phyloP scores from a whole-genome alignment of 2,888 invertebrate genomes.

The Chrysolina americana region DNA sequence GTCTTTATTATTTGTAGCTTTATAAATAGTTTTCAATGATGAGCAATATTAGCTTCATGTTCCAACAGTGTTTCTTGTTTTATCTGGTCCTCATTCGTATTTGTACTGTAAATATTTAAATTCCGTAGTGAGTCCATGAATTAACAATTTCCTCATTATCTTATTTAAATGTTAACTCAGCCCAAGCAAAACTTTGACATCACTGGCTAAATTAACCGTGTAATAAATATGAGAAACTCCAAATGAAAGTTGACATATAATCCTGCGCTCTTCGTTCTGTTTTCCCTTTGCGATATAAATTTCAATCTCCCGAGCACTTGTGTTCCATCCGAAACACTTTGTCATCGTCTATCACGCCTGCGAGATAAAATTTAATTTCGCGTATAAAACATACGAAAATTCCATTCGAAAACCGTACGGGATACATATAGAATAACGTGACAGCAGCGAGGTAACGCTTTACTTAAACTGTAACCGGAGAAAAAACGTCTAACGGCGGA shows the following conservation, averaged over 20 bases:
- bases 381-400: conserved; percentile 24
- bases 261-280: background rate
- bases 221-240: background rate
- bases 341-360: conserved; percentile 25
- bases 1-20: no score
- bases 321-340: conserved; percentile 18
- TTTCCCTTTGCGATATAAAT: conserved; percentile 1
- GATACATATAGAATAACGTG: conserved; percentile 26
- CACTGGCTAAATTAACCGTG: background rate
- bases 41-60: no score
- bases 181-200: background rate
- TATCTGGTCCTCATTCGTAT: no score
- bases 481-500: conserved; percentile 45
- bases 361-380: conserved; percentile 35
- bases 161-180: no score
- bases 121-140: no score
- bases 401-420: conserved; percentile 17
- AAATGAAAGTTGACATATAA: conserved; percentile 5
- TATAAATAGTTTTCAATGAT: no score
- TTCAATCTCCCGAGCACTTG: conserved; percentile 18
- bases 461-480: conserved; percentile 53
- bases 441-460: conserved; percentile 33
- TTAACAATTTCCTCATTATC: no score
- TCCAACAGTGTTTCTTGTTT: no score
- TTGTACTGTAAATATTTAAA: no score